Evolutionary conservation across 2,888 invertebrate species (phyloP), one percentile per base, ranked within the genome.

Genomic region (Torymus aiolomorphi): DNA sequence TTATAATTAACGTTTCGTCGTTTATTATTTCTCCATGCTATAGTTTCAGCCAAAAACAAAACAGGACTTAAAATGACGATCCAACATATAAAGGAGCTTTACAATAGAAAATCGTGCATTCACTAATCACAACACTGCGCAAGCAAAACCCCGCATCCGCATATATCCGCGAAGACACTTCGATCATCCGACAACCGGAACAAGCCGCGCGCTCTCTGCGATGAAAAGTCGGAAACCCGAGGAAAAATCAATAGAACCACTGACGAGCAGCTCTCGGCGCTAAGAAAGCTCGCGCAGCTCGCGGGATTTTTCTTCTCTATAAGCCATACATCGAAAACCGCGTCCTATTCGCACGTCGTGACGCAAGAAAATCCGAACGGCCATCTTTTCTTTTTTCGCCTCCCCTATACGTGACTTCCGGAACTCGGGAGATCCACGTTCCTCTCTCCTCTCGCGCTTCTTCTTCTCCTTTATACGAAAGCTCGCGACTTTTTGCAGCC

Each of bases 161-260:
- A n/a, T n/a, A n/a, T 5, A 31, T 31, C 31, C 31, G 31, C 31
- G 5, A 31, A 31, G 31, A 31, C 31, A 31, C 31, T 31, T 31
- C 2, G 31, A 31, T 31, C 0, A 31, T 31, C 31, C 31, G 31
- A 4, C 4, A 31, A 31, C 31, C 31, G 31, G 4, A 31, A 31
- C 31, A 57, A 18, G 2, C 16, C 10, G n/a, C 16, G n/a, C 16
- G 16, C 18, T 0, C 5, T 16, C 16, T 10, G 2, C 16, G 57
- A n/a, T 57, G 57, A 57, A 57, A 57, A 57, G 57, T 57, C 57
- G 16, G 57, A 57, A 57, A 57, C 16, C 16, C 18, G 54, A 49
- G 61, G 79, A 56, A 80, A 80, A 80, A 80, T 80, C 80, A 76
- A 80, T 80, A 76, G 20, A 54, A 16, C 56, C 20, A 62, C 62